A percentile compares a stretch with the other conserved stretches of the same genome.
These are phyloP conservation scores for Lithosia quadra DNA, from an alignment of 2,888 invertebrate species.

Conservation along the genomic window DNA sequence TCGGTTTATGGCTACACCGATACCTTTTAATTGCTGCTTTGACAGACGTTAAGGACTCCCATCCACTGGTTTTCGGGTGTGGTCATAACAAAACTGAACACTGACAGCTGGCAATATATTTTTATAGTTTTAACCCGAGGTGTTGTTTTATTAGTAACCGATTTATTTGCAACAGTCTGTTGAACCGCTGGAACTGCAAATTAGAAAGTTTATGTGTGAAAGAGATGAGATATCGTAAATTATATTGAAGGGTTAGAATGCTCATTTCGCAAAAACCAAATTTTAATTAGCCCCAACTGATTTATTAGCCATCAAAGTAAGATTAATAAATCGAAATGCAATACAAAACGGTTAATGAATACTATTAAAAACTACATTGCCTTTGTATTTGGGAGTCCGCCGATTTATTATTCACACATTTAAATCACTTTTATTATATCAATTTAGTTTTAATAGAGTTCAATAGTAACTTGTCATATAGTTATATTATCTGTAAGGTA, in stretches of 20 bases:
- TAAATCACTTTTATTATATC: not conserved
- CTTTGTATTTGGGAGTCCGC: slow-evolving; percentile 38
- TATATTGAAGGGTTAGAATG: slow-evolving; percentile 76
- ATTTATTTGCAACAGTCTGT: slow-evolving; percentile 73
- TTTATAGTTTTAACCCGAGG: slow-evolving; percentile 77
- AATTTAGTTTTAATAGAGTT: not conserved
- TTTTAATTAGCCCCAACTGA: slow-evolving; percentile 83
- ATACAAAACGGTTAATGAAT: slow-evolving; percentile 51
- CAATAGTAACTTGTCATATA: no score
- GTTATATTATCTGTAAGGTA: not conserved
- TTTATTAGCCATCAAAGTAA: slow-evolving; percentile 77
- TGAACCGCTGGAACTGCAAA: slow-evolving; percentile 70
- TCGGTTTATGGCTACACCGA: slow-evolving; percentile 78
- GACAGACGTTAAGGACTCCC: slow-evolving; percentile 81
- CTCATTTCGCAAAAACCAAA: slow-evolving; percentile 67
- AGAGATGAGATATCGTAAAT: slow-evolving; percentile 81
- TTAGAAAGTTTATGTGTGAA: slow-evolving; percentile 84
- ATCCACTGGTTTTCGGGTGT: slow-evolving; percentile 76
- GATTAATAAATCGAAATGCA: slow-evolving; percentile 67
- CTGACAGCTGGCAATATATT: slow-evolving; percentile 77
- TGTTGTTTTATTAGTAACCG: slow-evolving; percentile 80
- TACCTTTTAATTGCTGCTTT: slow-evolving; percentile 84
- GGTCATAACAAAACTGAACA: slow-evolving; percentile 77
- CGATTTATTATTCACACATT: slow-evolving; percentile 21
- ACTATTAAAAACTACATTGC: slow-evolving; percentile 37